Base-by-base conservation (phyloP, 1,140 invertebrate species). In the Pseudomyrmex sp. region DNA sequence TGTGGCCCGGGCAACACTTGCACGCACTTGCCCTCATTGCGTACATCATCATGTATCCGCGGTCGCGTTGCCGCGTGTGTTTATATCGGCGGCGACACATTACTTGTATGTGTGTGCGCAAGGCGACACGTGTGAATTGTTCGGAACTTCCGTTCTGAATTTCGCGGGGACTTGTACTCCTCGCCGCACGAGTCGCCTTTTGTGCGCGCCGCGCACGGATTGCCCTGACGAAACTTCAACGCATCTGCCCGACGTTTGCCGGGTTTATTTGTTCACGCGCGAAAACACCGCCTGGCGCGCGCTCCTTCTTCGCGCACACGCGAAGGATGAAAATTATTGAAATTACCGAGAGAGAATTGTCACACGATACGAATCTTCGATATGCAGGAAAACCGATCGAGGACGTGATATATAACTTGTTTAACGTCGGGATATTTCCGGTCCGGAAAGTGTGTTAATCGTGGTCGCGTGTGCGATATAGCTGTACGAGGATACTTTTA, bases 121-220 rank as follows among this genome's bases (percentile, higher is more conserved):
- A 26, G 26, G 1, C 18, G 18, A 50, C 15, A 35, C 35, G 35
- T 35, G 35, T 35, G 35, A 35, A 35, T 35, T 35, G 35, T 35
- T 35, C 18, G 35, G 0, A 35, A n/a, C 66, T 69, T 50, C 66
- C 66, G n/a, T 23, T 35, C 35, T 0, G 5, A 35, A 35, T 0
- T 69, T 59, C 52, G 65, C 8, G 20, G 10, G 0, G 35, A 35
- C 35, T 18, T 18, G 0, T 18, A 18, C 18, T 18, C 18, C 65
- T 23, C 50, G 63, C 48, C 35, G 35, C 35, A 35, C 35, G 35
- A 35, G 35, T 44, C 65, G 44, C 0, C 62, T 35, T 79, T 69
- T 70, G 65, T 48, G 52, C 35, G 5, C 5, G 35, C 13, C 65
- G 66, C 76, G 76, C 76, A 72, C 76, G 76, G 76, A 80, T 80